Evolutionary conservation across 2,888 invertebrate genomes (phyloP).

Genomic region (Selenia dentaria): DNA sequence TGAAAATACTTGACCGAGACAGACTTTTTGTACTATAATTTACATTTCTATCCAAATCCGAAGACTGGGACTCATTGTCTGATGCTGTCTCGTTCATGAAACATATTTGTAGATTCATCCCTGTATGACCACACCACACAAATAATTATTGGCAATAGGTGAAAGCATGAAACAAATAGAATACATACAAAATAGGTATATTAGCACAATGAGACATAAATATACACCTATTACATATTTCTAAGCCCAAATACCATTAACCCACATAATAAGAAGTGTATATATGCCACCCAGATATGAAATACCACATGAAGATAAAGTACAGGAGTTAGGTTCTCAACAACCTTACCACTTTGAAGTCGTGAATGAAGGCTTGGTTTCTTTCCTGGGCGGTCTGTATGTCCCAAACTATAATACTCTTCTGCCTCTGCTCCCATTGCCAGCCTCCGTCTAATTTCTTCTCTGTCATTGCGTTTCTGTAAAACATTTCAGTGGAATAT

Average conservation of each 20-base stretch:
- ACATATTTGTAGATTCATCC: conserved; percentile 97
- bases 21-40: conserved; percentile 66
- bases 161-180: conserved; percentile 24
- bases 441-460: conserved; percentile 94
- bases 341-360: conserved; percentile 90
- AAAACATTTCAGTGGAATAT: conserved; percentile 54
- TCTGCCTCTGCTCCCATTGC: conserved; percentile 94
- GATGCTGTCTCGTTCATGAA: conserved; percentile 97
- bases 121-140: conserved; percentile 68
- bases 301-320: conserved; percentile 1
- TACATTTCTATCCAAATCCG: conserved; percentile 87
- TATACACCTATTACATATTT: conserved; percentile 6
- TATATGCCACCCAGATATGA: neutral
- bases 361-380: conserved; percentile 95
- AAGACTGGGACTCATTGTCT: conserved; percentile 91
- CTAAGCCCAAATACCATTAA: conserved; percentile 15
- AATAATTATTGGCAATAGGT: conserved; percentile 36
- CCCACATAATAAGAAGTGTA: conserved; percentile 1
- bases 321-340: neutral
- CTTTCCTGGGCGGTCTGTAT: conserved; percentile 88
- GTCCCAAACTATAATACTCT: conserved; percentile 86
- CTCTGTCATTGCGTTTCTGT: conserved; percentile 95
- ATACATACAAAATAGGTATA: conserved; percentile 43
- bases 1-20: conserved; percentile 71
- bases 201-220: conserved; percentile 22